These are phyloP conservation scores for Pseudomyrmex cubaensis DNA, from an alignment of 1,140 invertebrate species.

Conservation along the genomic window DNA sequence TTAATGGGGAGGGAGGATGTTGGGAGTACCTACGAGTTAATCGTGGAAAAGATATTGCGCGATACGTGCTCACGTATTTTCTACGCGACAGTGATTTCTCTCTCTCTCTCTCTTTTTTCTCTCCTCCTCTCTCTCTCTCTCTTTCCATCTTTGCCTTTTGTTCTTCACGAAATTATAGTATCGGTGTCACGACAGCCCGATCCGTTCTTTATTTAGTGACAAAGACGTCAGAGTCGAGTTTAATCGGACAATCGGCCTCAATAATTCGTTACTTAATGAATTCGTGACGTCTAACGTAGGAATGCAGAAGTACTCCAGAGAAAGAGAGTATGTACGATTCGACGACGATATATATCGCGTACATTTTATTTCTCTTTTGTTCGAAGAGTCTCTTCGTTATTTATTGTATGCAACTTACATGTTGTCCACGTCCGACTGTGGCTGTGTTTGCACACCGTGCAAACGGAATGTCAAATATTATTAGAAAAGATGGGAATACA, in stretches of 20 bases:
- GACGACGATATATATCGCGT: not conserved
- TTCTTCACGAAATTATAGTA: conserved; percentile 17
- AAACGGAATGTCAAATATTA: conserved; percentile 40
- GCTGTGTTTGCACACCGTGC: not conserved
- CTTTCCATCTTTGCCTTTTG: not conserved
- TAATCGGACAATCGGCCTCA: conserved; percentile 38
- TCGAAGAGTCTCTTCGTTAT: conserved; percentile 20
- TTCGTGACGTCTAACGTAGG: conserved; percentile 50
- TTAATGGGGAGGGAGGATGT: conserved; percentile 16
- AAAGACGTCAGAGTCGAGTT: conserved; percentile 55
- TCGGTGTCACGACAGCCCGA: conserved; percentile 54
- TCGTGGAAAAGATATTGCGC: conserved; percentile 44
- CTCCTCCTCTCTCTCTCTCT: too few species aligned
- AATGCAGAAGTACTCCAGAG: conserved; percentile 30
- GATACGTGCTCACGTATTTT: conserved; percentile 43
- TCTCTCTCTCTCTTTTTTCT: not conserved
- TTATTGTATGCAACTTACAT: conserved; percentile 14
- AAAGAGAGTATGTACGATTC: not conserved
- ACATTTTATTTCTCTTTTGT: conserved; percentile 26
- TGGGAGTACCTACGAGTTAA: conserved; percentile 30
- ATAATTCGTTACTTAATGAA: conserved; percentile 65
- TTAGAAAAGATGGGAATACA: conserved; percentile 1
- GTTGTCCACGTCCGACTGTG: not conserved
- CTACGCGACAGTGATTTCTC: not conserved
- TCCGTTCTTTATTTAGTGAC: conserved; percentile 57